Base-by-base conservation (phyloP, 92 coral and sea anemone genomes). In the Siderastrea siderea region DNA sequence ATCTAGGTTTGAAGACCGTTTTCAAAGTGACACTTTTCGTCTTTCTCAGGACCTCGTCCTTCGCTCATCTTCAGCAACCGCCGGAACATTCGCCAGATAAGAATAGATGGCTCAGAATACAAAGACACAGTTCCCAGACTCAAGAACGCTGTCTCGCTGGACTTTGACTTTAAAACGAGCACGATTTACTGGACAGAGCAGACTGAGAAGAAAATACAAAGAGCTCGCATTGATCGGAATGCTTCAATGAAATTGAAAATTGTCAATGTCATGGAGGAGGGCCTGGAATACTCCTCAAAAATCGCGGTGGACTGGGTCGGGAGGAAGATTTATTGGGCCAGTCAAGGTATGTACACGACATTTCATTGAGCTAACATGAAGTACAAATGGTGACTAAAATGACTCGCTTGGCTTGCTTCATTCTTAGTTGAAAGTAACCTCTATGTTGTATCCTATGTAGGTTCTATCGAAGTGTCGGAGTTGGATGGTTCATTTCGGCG, bases 261-360 rank as follows among this genome's bases (percentile, higher is more conserved):
- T 7, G 84, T 80, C 46, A 91, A 92, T 71, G 92, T 95, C 3
- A 58, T 95, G 48, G 84, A 90, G 0, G 58, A 81, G 12, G 97
- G 93, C 46, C 74, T 94, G 26, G 89, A 53, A 4, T 53, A 79
- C 14, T 83, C 98, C 9, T 91, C 92, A 12, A 92, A 92, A 50
- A 87, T 98, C 47, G 99, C 99, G 49, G 91, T 98, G 83, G 99
- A 98, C 72, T 98, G 99, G 99, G 94, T 94, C 64, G 97, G 98
- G 7, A 88, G 93, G 78, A 98, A 98, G 82, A 85, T 98, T 10
- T 98, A 98, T 75, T 98, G 99, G 99, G 93, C 98, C 61, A 94
- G 89, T 61, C 83, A 90, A 74, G 98, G 98, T 82, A 26, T 1
- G 77, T 53, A 78, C 38, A 26, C n/a, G 55, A 43, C 54, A 38